These are phyloP conservation scores for Drosophila fulvimacula DNA, from an alignment of 2,888 invertebrate species.

Conservation along the genomic window DNA sequence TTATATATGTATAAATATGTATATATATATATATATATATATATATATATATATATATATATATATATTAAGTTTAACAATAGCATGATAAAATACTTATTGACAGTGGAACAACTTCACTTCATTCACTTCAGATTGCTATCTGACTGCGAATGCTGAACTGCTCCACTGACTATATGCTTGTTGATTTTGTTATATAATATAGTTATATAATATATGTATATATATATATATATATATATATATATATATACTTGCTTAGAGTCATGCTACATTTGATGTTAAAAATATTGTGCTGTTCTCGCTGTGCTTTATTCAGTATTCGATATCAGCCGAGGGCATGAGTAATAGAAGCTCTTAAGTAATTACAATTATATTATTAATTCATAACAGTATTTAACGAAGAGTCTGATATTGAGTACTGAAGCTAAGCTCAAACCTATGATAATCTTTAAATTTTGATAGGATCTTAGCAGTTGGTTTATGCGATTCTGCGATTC, in stretches of 20 bases:
- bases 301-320: constrained; percentile 1
- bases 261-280: constrained; percentile 15
- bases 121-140: neutral
- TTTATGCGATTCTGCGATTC: neutral
- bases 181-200: no score
- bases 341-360: neutral
- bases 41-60: no score
- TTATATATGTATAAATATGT: no score
- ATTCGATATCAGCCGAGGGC: constrained; percentile 7
- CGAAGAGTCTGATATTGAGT: constrained; percentile 4
- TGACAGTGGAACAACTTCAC: no score
- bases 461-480: constrained; percentile 22
- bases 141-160: neutral
- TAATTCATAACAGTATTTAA: neutral
- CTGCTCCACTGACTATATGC: neutral
- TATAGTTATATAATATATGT: no score
- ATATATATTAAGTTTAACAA: no score
- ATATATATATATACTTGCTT: neutral
- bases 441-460: constrained; percentile 11
- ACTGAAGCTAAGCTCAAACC: constrained; percentile 2
- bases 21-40: no score
- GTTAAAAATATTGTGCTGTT: constrained; percentile 36
- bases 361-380: neutral
- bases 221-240: neutral
- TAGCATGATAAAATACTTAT: no score